A percentile compares a stretch with the other conserved stretches of the same genome.
Conservation (phyloP, 35 echinoderm and acorn worm species). For the Anneissia japonica region DNA sequence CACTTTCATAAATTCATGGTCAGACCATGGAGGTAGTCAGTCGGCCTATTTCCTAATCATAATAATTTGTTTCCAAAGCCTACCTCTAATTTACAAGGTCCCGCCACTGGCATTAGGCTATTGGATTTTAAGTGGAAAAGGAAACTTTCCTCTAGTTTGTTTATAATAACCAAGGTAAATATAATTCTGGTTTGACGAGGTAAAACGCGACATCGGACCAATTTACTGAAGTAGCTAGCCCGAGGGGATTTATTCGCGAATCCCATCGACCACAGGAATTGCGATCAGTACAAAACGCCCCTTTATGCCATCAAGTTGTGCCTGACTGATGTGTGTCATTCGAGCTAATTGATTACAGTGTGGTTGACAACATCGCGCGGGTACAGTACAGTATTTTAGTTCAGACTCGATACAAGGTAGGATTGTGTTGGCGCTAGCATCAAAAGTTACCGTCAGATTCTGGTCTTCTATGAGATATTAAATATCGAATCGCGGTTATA, state of each 20-base stretch:
- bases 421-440: neutral
- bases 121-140: neutral
- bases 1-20: no score
- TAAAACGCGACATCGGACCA: neutral
- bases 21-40: no score
- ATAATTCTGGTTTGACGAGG: neutral
- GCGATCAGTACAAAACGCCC: neutral
- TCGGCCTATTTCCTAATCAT: no score
- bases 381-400: no score
- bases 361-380: neutral
- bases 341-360: neutral
- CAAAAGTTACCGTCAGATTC: no score
- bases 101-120: neutral
- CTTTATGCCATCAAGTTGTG: neutral
- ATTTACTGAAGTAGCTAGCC: neutral
- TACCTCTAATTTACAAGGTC: neutral
- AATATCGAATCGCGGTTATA: no score
- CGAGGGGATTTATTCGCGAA: neutral
- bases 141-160: neutral
- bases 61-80: neutral
- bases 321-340: neutral
- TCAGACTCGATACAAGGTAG: neutral
- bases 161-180: neutral
- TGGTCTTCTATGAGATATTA: no score
- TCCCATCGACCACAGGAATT: neutral